Evolutionary conservation across 2,888 invertebrate genomes (phyloP).

Genomic region (Mongoloraphidia duomilia): DNA sequence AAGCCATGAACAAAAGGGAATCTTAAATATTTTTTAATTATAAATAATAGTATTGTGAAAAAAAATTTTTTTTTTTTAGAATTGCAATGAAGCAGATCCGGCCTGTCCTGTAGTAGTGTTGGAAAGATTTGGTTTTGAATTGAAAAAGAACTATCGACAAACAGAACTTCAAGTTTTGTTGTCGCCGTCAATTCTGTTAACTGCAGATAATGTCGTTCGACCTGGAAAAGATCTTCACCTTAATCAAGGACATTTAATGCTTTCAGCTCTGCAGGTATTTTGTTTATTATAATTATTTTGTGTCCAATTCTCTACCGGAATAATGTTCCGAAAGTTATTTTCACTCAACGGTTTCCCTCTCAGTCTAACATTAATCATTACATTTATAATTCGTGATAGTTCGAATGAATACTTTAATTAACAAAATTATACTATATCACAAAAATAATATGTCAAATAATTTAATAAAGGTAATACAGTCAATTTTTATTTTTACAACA

Average conservation of each 20-base stretch:
- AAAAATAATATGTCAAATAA: too few relatives aligned
- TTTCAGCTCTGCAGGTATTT: constrained; percentile 66
- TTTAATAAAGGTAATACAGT: too few relatives aligned
- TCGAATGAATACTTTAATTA: too few relatives aligned
- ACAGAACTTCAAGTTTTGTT: constrained; percentile 80
- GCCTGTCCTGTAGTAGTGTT: constrained; percentile 80
- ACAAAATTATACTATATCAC: too few relatives aligned
- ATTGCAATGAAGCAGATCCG: constrained; percentile 79
- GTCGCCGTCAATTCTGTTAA: constrained; percentile 75
- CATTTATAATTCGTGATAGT: too few relatives aligned
- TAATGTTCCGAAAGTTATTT: too few relatives aligned
- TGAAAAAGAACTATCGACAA: constrained; percentile 87
- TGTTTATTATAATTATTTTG: background rate
- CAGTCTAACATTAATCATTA: too few relatives aligned
- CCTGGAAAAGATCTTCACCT: constrained; percentile 55
- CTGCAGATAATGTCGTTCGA: constrained; percentile 57
- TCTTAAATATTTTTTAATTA: background rate
- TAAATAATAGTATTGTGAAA: background rate
- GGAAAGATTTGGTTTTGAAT: constrained; percentile 91
- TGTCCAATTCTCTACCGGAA: background rate
- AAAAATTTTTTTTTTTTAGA: constrained; percentile 30
- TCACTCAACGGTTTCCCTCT: too few relatives aligned
- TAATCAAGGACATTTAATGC: constrained; percentile 70
- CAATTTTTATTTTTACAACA: too few relatives aligned
- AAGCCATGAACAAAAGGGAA: background rate